Percentiles rank a stretch among this genome's conserved stretches.
phyloP scores from a whole-genome alignment of 2,888 invertebrate genomes.

The Ctenicera cuprea region DNA sequence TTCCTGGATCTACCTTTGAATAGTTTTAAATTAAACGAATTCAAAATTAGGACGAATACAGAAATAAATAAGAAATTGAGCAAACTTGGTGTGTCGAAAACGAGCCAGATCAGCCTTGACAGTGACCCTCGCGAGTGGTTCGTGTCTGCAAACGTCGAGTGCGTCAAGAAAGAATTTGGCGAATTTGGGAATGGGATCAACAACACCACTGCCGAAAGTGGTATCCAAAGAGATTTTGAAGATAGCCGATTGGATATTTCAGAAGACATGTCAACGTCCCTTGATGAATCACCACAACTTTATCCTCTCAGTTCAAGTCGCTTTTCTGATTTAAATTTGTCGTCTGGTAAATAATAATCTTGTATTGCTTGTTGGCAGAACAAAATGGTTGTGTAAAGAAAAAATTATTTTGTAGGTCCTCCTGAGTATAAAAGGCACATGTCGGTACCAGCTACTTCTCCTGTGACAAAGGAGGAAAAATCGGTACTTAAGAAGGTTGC shows the following conservation, averaged over 20 bases:
- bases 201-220: conserved; percentile 30
- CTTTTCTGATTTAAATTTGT: conserved; percentile 23
- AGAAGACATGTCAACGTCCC: neutral
- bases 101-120: conserved; percentile 71
- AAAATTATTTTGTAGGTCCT: conserved; percentile 55
- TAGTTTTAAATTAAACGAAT: conserved; percentile 70
- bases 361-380: neutral
- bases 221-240: conserved; percentile 28
- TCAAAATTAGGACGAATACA: conserved; percentile 66
- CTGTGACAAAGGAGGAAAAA: conserved; percentile 74
- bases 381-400: neutral
- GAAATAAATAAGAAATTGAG: conserved; percentile 65
- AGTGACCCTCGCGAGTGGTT: conserved; percentile 64
- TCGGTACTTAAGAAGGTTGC: conserved; percentile 90
- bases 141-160: conserved; percentile 47
- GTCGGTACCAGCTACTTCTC: conserved; percentile 69
- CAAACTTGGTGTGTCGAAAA: conserved; percentile 70
- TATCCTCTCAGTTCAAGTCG: conserved; percentile 21
- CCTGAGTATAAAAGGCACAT: conserved; percentile 67
- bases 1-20: conserved; percentile 64
- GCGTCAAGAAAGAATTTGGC: conserved; percentile 37
- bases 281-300: conserved; percentile 16
- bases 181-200: conserved; percentile 12
- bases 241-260: neutral
- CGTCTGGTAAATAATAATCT: conserved; percentile 18